Base-by-base conservation (phyloP, 2,797 vertebrate genomes). In the Notoglanidium macrostoma region DNA sequence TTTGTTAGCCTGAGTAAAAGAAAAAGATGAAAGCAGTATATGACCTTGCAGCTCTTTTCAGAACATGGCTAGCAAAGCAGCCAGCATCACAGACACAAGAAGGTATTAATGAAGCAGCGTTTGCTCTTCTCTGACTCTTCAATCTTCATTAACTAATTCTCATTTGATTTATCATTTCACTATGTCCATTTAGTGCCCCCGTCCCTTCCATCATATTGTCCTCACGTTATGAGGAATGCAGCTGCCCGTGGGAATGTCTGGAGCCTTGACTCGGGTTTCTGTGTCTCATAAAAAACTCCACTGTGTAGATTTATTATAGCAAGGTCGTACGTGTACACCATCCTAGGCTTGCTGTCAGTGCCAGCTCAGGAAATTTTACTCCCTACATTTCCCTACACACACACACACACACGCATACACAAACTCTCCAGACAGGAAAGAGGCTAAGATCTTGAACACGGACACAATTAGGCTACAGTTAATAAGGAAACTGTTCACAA, bases 251-350 rank as follows among this genome's bases (percentile, higher is more conserved):
- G 72, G 88, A 86, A 72, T 2, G 73, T 84, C 84, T 89, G 88
- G 76, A 88, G n/a, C 54, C 65, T 67, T 19, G 68, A 40, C n/a
- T 88, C 57, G 19, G 54, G 84, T 90, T 90, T 90, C 85, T 85
- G 84, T 68, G 23, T 79, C 83, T 82, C 65, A 76, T 88, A 84
- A 89, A 90, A 89, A 35, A 32, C 26, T 84, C 35, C 23, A 44
- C 35, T 61, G 68, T 46, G 63, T 76, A n/a, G 85, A 89, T 90
- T 88, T 90, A 88, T 85, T 65, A 73, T 72, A 44, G 44, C 76
- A 54, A 76, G 77, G 44, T 76, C 84, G 35, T 57, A 61, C 67
- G 70, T 68, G 61, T 65, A 87, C 67, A 74, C 15, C 17, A 65
- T 15, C 21, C 29, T 51, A 61, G 23, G 83, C 81, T 83, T 46